Evolutionary conservation across 2,888 invertebrate species (phyloP), one percentile per base, ranked within the genome.

Genomic region (Melanostoma scalare): DNA sequence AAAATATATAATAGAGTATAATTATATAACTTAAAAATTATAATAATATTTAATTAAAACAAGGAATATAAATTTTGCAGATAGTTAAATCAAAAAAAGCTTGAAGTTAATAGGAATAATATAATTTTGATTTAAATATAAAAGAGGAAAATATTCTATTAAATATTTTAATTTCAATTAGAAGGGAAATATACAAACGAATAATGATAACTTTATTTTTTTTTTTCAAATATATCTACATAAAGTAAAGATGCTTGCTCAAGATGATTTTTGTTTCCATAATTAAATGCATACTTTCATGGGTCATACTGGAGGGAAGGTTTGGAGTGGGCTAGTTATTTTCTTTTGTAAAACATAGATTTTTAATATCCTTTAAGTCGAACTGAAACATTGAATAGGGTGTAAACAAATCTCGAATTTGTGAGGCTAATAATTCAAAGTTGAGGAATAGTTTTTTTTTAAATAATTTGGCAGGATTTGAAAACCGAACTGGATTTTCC

Each of bases 231-330:
- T 40, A 42, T 42, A 73, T 38, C 40, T 48, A 78, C 0, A 75
- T 20, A 55, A 42, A 78, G 67, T 74, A 52, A 56, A 72, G 63
- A 85, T 85, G 85, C 86, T 87, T 88, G 90, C 88, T 89, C 87
- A 87, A 88, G 71, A 60, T 61, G 58, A 71, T 67, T 36, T 58
- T 60, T 68, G 50, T 72, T 65, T 55, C 69, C 72, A 81, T 73
- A 85, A 63, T 46, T n/a, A 38, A 44, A 42, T 35, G 72, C 72
- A 36, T 61, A 61, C 61, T 46, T 46, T 72, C 63, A 55, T 6
- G 10, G 9, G 44, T 53, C 8, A 31, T 8, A 48, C 36, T 72
- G 33, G 55, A 81, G 68, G 67, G 61, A 52, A 40, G 35, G 44
- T n/a, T 42, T 30, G 6, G 20, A 20, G 20, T 20, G 20, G 20